Percentiles rank a stretch among this genome's conserved stretches.
Evolutionary conservation across 2,113 vertebrate genomes (phyloP).

Genomic region (Heterocephalus glaber): DNA sequence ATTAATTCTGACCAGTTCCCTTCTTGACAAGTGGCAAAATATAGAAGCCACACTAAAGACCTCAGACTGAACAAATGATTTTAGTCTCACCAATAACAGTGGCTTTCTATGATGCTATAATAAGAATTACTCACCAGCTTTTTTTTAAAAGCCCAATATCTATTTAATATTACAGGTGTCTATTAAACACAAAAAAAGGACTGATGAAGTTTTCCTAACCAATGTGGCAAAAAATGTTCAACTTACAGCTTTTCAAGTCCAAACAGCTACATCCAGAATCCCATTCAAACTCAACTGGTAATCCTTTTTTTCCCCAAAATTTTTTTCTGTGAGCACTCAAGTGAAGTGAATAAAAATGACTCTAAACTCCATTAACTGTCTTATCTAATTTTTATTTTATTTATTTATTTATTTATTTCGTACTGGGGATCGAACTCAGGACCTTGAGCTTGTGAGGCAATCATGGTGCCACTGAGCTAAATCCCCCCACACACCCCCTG

Average conservation of each 20-base stretch:
- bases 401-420: no score
- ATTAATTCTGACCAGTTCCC: not conserved
- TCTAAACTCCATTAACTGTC: not conserved
- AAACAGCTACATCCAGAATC: conserved; percentile 56
- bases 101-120: not conserved
- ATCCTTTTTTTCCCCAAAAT: not conserved
- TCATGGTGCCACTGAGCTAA: no score
- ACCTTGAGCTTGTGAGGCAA: no score
- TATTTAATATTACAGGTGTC: conserved; percentile 76
- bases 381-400: not conserved
- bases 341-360: conserved; percentile 58
- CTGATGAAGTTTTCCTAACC: not conserved
- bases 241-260: conserved; percentile 39
- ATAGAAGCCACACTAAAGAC: not conserved
- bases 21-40: not conserved
- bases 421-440: no score
- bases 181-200: conserved; percentile 67
- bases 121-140: not conserved
- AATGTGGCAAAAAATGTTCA: conserved; percentile 56
- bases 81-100: not conserved
- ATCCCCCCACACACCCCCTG: no score
- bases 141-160: not conserved
- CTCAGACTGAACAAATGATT: not conserved
- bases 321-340: conserved; percentile 20
- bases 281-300: conserved; percentile 34